Evolutionary conservation across 2,113 vertebrate genomes (phyloP).

Genomic region (Pedetes capensis): DNA sequence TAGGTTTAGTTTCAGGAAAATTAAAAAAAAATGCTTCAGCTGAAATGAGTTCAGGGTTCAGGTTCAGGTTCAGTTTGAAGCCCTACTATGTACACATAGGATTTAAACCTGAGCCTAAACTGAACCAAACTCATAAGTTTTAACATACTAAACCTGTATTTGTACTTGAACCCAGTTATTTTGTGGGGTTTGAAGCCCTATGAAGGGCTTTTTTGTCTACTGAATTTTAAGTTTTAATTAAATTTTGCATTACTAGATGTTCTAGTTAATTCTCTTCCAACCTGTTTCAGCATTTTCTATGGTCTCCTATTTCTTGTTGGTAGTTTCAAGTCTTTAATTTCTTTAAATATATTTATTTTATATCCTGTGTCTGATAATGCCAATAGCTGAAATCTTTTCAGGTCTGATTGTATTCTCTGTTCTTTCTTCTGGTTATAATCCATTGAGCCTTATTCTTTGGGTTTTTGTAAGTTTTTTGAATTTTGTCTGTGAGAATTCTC

Average conservation of each 20-base stretch:
- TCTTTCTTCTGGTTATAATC: background rate
- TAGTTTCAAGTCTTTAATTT: constrained; percentile 1
- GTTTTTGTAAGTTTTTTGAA: background rate
- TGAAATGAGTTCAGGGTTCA: no score
- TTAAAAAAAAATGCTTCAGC: no score
- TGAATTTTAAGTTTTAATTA: constrained; percentile 21
- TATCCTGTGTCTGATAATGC: no score
- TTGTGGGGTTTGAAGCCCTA: no score
- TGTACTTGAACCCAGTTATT: no score
- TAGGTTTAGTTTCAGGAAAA: no score
- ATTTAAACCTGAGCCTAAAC: no score
- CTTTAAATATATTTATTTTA: background rate
- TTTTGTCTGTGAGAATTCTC: background rate
- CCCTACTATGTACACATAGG: no score
- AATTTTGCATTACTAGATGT: background rate
- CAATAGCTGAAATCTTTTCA: no score
- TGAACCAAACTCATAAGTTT: no score
- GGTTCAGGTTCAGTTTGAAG: no score
- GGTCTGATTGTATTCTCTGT: background rate
- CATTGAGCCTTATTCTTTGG: background rate
- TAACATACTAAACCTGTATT: no score
- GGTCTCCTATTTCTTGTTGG: background rate
- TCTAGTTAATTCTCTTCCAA: background rate
- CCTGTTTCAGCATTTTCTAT: background rate
- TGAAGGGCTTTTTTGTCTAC: background rate